Evolutionary conservation across 2,888 invertebrate genomes (phyloP).

Genomic region (Crepidodera aurea): DNA sequence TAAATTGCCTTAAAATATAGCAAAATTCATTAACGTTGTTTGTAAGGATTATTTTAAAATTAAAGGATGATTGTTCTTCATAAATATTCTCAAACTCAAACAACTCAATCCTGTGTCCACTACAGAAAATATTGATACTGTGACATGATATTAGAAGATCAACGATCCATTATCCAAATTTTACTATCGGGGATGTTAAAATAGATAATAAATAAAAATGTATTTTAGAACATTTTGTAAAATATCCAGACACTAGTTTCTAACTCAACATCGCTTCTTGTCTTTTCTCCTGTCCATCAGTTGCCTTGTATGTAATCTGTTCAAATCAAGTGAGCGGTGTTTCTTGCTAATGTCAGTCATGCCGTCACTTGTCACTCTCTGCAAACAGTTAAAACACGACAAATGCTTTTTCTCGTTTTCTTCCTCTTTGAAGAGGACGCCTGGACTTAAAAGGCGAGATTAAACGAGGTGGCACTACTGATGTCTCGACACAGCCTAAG

Average conservation of each 20-base stretch:
- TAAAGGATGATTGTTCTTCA: too few species aligned
- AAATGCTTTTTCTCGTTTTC: conserved; percentile 44
- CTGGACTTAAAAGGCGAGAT: conserved; percentile 38
- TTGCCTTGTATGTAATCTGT: conserved; percentile 51
- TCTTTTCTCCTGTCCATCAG: conserved; percentile 43
- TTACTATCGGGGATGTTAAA: too few species aligned
- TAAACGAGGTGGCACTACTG: conserved; percentile 31
- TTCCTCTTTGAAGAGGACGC: conserved; percentile 37
- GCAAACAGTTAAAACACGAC: conserved; percentile 40
- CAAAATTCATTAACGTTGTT: too few species aligned
- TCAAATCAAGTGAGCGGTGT: conserved; percentile 44
- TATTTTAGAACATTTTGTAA: conserved; percentile 30
- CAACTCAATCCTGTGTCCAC: too few species aligned
- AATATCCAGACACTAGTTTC: conserved; percentile 15
- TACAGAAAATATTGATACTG: too few species aligned
- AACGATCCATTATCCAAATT: too few species aligned
- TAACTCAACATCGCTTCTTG: conserved; percentile 30
- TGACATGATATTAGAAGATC: too few species aligned
- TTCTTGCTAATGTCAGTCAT: conserved; percentile 47
- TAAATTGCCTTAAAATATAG: too few species aligned
- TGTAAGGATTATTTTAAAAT: too few species aligned
- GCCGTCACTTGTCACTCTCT: conserved; percentile 48
- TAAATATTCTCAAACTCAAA: too few species aligned
- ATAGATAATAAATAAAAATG: too few species aligned
- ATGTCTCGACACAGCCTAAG: conserved; percentile 29